Base-by-base conservation (phyloP, 64 coral and sea anemone species). In the Dendronephthya gigantea region DNA sequence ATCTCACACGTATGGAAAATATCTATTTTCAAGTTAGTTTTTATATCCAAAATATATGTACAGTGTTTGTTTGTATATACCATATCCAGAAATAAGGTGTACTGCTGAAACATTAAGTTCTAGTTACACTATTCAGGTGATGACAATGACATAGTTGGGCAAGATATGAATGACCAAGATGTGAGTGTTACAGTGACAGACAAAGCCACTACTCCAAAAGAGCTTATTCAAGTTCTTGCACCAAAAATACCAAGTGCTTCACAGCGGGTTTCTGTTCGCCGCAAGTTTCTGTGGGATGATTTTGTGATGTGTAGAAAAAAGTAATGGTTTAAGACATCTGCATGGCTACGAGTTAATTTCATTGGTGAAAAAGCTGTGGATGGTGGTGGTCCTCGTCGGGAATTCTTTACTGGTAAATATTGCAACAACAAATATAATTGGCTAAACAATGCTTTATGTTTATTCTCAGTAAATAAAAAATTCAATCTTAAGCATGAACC, bases 301-400 rank as follows among this genome's bases (percentile, higher is more conserved):
- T 79, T 35, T 34, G 72, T 79, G 29, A 79, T 36, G 9, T 79
- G 36, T 29, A 79, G 72, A 33, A 79, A 39, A 19, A 79, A 79
- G 28, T 36, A 8, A 39, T 79, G 72, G 72, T 79, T 79, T 39
- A 79, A 79, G 5, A 79, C 72, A 9, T 36, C 5, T 79, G 72
- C 72, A 79, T 79, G n/a, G 72, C 7, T 79, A 39, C 30, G 36
- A 12, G 72, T 79, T 39, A 30, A 79, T 39, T 79, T 79, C 72
- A 34, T 79, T 35, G 72, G 72, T 79, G 72, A 79, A 79, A 33
- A 79, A 19, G 72, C 72, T 9, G 72, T 79, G 32, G 72, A 79
- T 79, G 72, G 72, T 79, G 72, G 72, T 79, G 72, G 72, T 3
- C 72, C 72, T 79, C 28, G 72, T 79, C 72, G 72, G 72, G 72